phyloP scores from a whole-genome alignment of 2,888 invertebrate species.

The Hedychridium roseum region DNA sequence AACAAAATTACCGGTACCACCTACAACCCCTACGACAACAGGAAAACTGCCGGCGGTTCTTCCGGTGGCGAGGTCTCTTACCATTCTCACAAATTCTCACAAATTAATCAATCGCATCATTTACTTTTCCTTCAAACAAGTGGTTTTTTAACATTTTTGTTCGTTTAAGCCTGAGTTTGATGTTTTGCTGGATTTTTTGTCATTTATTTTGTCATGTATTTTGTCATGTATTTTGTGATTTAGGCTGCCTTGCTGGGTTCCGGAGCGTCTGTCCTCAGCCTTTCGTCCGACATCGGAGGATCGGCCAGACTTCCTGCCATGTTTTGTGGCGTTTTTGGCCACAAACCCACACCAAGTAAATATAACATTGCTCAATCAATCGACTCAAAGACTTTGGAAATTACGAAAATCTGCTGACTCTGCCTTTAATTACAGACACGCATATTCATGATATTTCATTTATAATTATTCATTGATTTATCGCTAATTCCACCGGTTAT shows the following conservation, averaged over 20 bases:
- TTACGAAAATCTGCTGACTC: too few species aligned
- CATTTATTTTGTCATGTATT: too few species aligned
- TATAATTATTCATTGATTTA: background rate
- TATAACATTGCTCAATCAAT: too few species aligned
- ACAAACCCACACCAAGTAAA: slow-evolving; percentile 80
- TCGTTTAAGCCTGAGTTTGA: too few species aligned
- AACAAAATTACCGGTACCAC: slow-evolving; percentile 82
- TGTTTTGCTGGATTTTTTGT: too few species aligned
- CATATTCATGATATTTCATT: too few species aligned
- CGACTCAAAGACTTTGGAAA: too few species aligned
- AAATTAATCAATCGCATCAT: too few species aligned
- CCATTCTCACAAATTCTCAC: background rate
- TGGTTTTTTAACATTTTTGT: too few species aligned
- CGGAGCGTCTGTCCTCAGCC: slow-evolving; percentile 81
- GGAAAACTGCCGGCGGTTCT: slow-evolving; percentile 83
- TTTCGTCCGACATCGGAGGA: slow-evolving; percentile 91
- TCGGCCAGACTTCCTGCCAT: slow-evolving; percentile 88
- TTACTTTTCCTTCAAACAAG: too few species aligned
- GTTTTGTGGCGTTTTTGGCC: slow-evolving; percentile 93
- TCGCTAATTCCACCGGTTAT: background rate
- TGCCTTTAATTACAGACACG: too few species aligned
- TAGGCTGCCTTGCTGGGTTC: slow-evolving; percentile 79
- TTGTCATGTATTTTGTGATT: too few species aligned
- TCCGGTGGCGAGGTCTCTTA: slow-evolving; percentile 84
- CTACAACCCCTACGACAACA: slow-evolving; percentile 82